Evolutionary conservation across 2,797 vertebrate species (phyloP).

Genomic region (Heterohyrax brucei): DNA sequence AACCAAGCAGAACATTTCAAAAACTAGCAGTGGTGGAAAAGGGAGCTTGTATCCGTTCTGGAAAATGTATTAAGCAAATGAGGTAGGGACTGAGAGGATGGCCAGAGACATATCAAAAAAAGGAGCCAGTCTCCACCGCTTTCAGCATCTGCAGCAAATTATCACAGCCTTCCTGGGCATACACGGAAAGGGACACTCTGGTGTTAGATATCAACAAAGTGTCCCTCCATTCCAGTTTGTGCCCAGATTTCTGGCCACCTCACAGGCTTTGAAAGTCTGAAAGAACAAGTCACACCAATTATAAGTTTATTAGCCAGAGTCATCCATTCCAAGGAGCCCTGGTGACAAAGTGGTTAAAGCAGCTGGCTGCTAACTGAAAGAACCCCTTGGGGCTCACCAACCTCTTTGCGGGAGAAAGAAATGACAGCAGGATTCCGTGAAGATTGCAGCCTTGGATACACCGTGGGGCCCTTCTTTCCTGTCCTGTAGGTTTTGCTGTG

Average conservation of each 20-base stretch:
- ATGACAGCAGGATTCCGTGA: neutral
- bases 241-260: slow-evolving; percentile 82
- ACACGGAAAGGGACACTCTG: slow-evolving; percentile 78
- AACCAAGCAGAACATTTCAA: slow-evolving; percentile 80
- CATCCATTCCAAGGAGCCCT: slow-evolving; percentile 75
- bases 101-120: neutral
- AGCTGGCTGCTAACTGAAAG: neutral
- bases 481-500: too few relatives aligned
- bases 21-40: slow-evolving; percentile 78
- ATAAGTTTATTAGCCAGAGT: slow-evolving; percentile 84
- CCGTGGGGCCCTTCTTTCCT: neutral
- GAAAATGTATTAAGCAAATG: slow-evolving; percentile 77
- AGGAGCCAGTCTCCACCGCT: slow-evolving; percentile 68
- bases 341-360: neutral
- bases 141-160: slow-evolving; percentile 82
- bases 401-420: neutral
- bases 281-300: slow-evolving; percentile 84
- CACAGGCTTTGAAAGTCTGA: slow-evolving; percentile 85
- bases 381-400: neutral
- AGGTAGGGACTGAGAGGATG: neutral
- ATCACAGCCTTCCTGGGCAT: slow-evolving; percentile 79
- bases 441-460: neutral
- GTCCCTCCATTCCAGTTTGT: slow-evolving; percentile 84
- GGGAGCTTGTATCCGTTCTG: slow-evolving; percentile 17
- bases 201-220: slow-evolving; percentile 84